Evolutionary conservation across 2,888 invertebrate genomes (phyloP), one percentile per base, ranked within the genome.

Genomic region (Toxonevra muliebris): DNA sequence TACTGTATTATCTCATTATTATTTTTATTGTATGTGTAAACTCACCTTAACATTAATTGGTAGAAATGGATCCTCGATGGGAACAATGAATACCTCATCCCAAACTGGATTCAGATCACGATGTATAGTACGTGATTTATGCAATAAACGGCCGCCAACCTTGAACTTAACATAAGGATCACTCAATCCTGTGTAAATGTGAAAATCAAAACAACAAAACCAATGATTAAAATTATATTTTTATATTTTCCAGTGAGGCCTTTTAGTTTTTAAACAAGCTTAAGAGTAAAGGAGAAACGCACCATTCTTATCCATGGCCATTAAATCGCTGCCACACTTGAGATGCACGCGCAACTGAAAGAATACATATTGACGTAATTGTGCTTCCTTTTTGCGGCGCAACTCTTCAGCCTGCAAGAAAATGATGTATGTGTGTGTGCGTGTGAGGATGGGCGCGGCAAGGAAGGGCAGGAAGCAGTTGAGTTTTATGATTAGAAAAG

Each of bases 91-190:
- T 76, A 92, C 92, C 85, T 99, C 98, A 82, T 99, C 97, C 98
- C 98, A 99, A n/a, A 92, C 89, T 0, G 98, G 98, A 87, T 98
- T 98, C 70, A 99, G 88, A 84, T 96, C 97, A 77, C 97, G 90
- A 85, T 94, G 94, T 69, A 99, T 93, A 66, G 95, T 98, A 82
- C 93, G 92, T 76, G 96, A 97, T 87, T 97, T 98, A 87, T 97
- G 95, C 75, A 97, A 88, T 75, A 96, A 87, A 71, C 95, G 89
- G 45, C 94, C 94, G 12, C 91, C 92, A 72, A 91, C 88, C 86
- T 97, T 97, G 87, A 98, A 96, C 88, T 98, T 98, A 66, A 97
- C 96, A 87, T 98, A 98, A 20, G 98, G 98, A 87, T 98, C 98
- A 86, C 97, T 97, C 71, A 96, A 93, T 76, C 97, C 97, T 95